Percentiles rank a stretch among this genome's conserved stretches.
Conservation (phyloP, 2,888 invertebrate genomes). For the Globia sparganii region DNA sequence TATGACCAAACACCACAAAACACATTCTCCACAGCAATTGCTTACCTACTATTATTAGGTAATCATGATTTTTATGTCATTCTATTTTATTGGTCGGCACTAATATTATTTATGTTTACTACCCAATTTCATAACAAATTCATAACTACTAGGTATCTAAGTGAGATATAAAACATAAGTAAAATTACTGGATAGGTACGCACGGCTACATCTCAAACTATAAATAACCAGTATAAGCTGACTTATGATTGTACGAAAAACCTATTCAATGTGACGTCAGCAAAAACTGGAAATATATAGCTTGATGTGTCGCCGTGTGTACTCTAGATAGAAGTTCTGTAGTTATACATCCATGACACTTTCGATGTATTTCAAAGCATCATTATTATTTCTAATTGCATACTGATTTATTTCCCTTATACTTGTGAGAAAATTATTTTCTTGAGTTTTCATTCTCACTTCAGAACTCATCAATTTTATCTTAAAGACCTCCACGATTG, state of each 20-base stretch:
- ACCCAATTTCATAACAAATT: constrained; percentile 11
- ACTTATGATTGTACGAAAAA: background rate
- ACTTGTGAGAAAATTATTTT: constrained; percentile 14
- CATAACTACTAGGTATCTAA: constrained; percentile 9
- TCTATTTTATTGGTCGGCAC: constrained; percentile 50
- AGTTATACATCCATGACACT: background rate
- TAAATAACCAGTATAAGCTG: too few species aligned
- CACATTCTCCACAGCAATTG: constrained; percentile 9
- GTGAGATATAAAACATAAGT: constrained; percentile 4
- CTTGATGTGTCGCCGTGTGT: background rate
- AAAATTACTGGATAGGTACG: background rate
- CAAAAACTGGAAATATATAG: background rate
- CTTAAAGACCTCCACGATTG: background rate
- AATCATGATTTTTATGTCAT: constrained; percentile 7
- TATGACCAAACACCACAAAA: constrained; percentile 10
- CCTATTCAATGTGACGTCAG: background rate
- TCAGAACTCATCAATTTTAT: constrained; percentile 2
- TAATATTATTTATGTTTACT: constrained; percentile 25
- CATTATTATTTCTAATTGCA: constrained; percentile 9
- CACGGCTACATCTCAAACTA: background rate
- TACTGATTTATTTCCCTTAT: constrained; percentile 23
- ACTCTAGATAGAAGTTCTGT: background rate
- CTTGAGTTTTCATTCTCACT: constrained; percentile 10
- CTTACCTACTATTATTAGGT: constrained; percentile 19
- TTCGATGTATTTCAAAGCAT: constrained; percentile 5